These are phyloP conservation scores for Phylloscopus trochiloides DNA, from an alignment of 2,113 vertebrate genomes.

Conservation along the genomic window DNA sequence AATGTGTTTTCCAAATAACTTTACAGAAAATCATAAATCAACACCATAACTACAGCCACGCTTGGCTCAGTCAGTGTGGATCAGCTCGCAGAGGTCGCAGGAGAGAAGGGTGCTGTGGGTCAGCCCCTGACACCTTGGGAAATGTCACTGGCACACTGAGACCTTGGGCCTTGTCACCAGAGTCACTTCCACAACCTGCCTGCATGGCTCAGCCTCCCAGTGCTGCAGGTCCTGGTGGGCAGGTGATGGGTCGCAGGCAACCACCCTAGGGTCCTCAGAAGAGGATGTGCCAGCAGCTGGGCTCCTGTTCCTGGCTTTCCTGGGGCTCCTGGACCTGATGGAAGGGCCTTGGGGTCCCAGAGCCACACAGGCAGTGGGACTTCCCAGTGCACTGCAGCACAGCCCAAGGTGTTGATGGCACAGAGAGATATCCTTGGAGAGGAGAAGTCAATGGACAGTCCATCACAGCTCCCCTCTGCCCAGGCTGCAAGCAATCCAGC, in stretches of 20 bases:
- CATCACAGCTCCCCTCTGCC: not conserved
- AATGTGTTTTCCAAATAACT: not conserved
- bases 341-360: not conserved
- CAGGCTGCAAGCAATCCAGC: not conserved
- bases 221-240: rapidly evolving
- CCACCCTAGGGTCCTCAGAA: rapidly evolving
- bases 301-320: not conserved
- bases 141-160: not conserved
- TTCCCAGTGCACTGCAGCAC: not conserved
- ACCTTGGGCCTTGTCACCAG: not conserved
- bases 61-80: not conserved
- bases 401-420: not conserved
- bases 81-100: not conserved
- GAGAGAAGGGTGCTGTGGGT: not conserved
- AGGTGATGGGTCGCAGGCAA: rapidly evolving
- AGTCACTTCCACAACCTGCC: not conserved
- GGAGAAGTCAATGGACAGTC: not conserved
- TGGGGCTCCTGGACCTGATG: not conserved
- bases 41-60: not conserved
- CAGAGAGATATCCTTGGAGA: not conserved
- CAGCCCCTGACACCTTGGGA: not conserved
- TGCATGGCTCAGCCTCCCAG: not conserved
- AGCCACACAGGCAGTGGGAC: rapidly evolving
- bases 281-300: not conserved
- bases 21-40: not conserved